Percentiles rank a stretch among this genome's conserved stretches.
Evolutionary conservation across 2,888 invertebrate species (phyloP).

Genomic region (Pterostichus niger): DNA sequence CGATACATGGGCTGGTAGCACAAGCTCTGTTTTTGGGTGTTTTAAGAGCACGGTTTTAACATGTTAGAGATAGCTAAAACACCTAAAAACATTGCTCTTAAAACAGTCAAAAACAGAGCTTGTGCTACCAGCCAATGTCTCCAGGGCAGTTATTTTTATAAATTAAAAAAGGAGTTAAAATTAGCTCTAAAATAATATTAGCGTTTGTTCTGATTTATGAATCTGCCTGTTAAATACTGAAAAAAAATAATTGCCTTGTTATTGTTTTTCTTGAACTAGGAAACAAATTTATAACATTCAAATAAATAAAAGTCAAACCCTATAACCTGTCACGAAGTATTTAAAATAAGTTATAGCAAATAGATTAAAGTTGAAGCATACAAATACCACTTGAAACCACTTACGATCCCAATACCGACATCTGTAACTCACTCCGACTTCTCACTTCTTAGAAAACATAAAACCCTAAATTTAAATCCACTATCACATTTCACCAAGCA

Average conservation of each 20-base stretch:
- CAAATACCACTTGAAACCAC: constrained; percentile 15
- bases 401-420: constrained; percentile 23
- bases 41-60: too few relatives aligned
- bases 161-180: too few relatives aligned
- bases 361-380: constrained; percentile 19
- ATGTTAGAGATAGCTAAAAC: too few relatives aligned
- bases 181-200: too few relatives aligned
- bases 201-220: too few relatives aligned
- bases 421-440: constrained; percentile 20
- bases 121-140: too few relatives aligned
- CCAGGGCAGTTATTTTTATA: too few relatives aligned
- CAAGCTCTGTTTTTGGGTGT: too few relatives aligned
- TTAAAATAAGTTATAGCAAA: constrained; percentile 35
- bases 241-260: constrained; percentile 5
- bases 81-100: too few relatives aligned
- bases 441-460: constrained; percentile 34
- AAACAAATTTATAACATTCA: constrained; percentile 30
- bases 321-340: constrained; percentile 40
- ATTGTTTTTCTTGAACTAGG: constrained; percentile 3
- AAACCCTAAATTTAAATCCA: constrained; percentile 52
- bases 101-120: too few relatives aligned
- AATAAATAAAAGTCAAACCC: constrained; percentile 45
- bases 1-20: too few relatives aligned
- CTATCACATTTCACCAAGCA: constrained; percentile 33
- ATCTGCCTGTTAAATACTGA: too few relatives aligned